Base-by-base conservation (phyloP, 92 coral and sea anemone genomes). In the Anthopleura xanthogrammica region DNA sequence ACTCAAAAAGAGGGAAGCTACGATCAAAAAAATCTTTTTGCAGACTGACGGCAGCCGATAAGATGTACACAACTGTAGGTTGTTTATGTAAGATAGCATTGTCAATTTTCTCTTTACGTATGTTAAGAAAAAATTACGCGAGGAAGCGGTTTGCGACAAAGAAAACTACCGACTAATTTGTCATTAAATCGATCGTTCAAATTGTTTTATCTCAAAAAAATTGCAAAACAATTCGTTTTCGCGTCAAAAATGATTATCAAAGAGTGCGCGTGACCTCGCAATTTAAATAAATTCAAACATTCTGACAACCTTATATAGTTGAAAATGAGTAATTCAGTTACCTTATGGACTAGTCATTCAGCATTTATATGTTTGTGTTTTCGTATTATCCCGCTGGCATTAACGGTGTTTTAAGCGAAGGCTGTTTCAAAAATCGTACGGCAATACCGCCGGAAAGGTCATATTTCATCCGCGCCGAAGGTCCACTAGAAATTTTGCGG, bases 91-190 rank as follows among this genome's bases (percentile, higher is more conserved):
- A 20, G 29, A 20, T n/a, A 20, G 19, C 65, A 60, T 5, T 20
- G 5, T 16, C 65, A 4, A 60, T 50, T 50, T 50, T 50, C 54
- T 50, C 54, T 11, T 50, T 50, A 11, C 16, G 58, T 6, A 54
- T 54, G 3, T 12, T 12, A 54, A 54, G 54, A 60, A 20, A 12
- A 7, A 62, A 5, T 29, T 62, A 1, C 9, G 29, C 7, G 19
- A 19, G 70, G 70, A 62, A 62, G 70, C 70, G 70, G 29, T 62
- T 23, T 23, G 70, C 70, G 70, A n/a, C 24, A 62, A 62, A 62
- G 70, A 19, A 6, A 62, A 62, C 70, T n/a, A 62, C 70, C 70
- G 70, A 62, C 70, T 62, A 62, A 62, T 62, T 62, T 62, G 70
- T 13, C 70, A 62, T 62, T 19, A 58, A 19, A 62, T 62, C 70